Evolutionary conservation across 1,140 invertebrate species (phyloP), one percentile per base, ranked within the genome.

Genomic region (Lysiphlebus fabarum): DNA sequence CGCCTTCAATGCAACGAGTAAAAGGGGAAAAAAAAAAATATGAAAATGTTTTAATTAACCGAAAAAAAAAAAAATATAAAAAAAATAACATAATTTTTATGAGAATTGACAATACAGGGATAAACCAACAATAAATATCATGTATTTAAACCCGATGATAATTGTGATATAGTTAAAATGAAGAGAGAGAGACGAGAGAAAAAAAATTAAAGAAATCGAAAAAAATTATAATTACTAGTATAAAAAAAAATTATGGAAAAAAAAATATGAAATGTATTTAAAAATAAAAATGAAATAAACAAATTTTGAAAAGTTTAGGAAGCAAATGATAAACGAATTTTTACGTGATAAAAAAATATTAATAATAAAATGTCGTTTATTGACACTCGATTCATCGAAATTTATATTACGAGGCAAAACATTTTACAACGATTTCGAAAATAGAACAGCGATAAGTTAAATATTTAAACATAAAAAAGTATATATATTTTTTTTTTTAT

Each of bases 71-170:
- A 49, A 54, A 53, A 62, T 58, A 61, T 49, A 17, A 45, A 56
- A 59, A 65, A 48, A 56, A 62, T 26, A 2, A 51, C n/a, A 65
- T 64, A 62, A 68, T 62, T 68, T 68, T 72, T 69, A 69, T 63
- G 62, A 65, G 62, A 70, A 72, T 73, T 72, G 78, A 79, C 77
- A 79, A 80, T 80, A 80, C 78, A 80, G 77, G 77, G 77, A 80
- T 74, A 72, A 77, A 72, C 72, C 75, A 76, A 80, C 78, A 80
- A 80, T 79, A 80, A 79, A 62, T 75, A 74, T 71, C 67, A 66
- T 72, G 73, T 68, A 71, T 69, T 74, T 77, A 77, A 66, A 68
- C 67, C 72, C 72, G 72, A 72, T 68, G 67, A 74, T 64, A 51
- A 78, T 73, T 79, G 77, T 79, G 77, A 79, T 79, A 78, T 78